phyloP scores from a whole-genome alignment of 1,140 invertebrate species.

The Caenorhabditis latens region DNA sequence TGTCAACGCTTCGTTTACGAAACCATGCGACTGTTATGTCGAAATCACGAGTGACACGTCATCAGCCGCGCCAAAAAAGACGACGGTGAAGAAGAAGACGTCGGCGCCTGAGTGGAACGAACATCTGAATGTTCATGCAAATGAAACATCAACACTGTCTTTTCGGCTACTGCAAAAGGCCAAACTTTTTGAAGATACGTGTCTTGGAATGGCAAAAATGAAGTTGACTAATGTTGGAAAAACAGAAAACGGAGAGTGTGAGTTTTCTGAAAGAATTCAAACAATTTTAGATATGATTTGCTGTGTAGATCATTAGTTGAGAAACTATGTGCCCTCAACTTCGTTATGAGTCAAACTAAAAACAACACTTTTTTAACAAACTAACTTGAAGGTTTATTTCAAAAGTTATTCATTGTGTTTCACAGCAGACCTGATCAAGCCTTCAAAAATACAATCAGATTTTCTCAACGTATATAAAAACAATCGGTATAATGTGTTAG shows the following conservation, averaged over 20 bases:
- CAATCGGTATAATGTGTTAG: too few relatives aligned
- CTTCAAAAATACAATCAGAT: too few relatives aligned
- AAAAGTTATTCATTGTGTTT: too few relatives aligned
- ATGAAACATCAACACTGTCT: conserved; percentile 70
- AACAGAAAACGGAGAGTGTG: conserved; percentile 75
- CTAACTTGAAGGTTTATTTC: too few relatives aligned
- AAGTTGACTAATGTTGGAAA: conserved; percentile 68
- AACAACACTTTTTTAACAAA: too few relatives aligned
- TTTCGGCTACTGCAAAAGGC: conserved; percentile 72
- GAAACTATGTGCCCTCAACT: too few relatives aligned
- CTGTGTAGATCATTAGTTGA: too few relatives aligned
- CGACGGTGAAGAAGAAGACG: conserved; percentile 72
- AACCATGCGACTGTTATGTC: conserved; percentile 69
- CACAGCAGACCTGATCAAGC: too few relatives aligned
- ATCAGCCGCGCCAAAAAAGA: conserved; percentile 58
- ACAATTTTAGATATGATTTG: background rate
- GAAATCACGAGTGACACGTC: conserved; percentile 67
- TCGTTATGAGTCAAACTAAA: too few relatives aligned
- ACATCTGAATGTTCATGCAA: conserved; percentile 68
- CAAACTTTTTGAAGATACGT: conserved; percentile 73
- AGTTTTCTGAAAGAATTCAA: conserved; percentile 63
- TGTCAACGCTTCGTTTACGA: conserved; percentile 62
- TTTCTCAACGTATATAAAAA: too few relatives aligned
- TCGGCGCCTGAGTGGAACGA: conserved; percentile 74
- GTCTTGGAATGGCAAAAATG: conserved; percentile 70